Conservation (phyloP, 1,140 invertebrate species). For the Lepidurus apus region DNA sequence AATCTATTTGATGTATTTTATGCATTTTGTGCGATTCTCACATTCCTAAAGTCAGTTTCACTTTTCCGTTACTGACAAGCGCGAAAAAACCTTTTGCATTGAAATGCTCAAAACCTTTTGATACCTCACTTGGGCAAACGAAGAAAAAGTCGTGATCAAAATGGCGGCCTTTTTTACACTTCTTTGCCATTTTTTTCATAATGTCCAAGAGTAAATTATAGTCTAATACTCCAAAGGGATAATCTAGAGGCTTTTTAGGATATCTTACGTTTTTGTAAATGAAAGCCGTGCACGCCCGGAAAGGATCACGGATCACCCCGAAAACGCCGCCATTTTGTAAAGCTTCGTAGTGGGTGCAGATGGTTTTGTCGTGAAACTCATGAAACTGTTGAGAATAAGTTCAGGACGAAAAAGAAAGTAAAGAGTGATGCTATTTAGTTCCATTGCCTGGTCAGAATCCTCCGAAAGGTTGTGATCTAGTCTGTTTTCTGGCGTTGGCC, state of each 20-base stretch:
- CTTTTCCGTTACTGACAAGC: no score
- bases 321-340: conserved; percentile 9
- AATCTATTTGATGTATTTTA: neutral
- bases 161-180: neutral
- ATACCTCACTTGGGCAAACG: neutral
- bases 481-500: neutral
- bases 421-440: neutral
- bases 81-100: no score
- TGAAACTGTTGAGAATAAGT: neutral
- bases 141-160: neutral
- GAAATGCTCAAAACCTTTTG: no score
- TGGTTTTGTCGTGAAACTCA: neutral
- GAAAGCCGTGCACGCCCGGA: neutral
- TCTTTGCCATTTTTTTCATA: no score
- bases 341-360: neutral
- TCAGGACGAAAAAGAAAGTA: neutral
- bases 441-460: neutral
- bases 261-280: no score
- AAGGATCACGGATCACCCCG: neutral
- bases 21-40: no score
- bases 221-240: no score
- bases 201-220: no score
- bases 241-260: neutral
- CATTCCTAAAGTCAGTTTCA: no score
- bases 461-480: neutral